phyloP scores from a whole-genome alignment of 2,888 invertebrate genomes.

The Chloroclysta siterata region DNA sequence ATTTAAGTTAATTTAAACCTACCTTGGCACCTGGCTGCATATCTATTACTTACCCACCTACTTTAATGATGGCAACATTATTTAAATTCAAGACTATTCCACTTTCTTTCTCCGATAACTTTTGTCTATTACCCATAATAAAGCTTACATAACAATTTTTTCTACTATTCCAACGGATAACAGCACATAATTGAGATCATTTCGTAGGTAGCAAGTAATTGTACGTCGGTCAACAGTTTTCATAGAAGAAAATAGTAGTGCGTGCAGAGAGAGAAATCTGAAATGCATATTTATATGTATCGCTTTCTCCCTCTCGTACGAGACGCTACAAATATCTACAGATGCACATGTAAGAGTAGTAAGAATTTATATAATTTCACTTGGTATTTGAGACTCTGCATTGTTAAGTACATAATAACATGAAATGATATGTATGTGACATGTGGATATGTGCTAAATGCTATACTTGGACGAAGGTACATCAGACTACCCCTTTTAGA shows the following conservation, averaged over 20 bases:
- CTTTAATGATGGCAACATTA: neutral
- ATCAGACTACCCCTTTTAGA: no score
- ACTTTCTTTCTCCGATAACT: neutral
- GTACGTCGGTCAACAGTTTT: slow-evolving; percentile 47
- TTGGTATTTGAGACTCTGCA: no score
- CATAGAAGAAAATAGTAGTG: slow-evolving; percentile 58
- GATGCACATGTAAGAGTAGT: neutral
- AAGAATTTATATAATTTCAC: neutral
- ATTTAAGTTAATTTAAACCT: no score
- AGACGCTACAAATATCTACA: slow-evolving; percentile 31
- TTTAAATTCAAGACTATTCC: neutral
- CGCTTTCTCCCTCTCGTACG: slow-evolving; percentile 70
- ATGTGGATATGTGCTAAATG: no score
- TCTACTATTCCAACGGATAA: slow-evolving; percentile 21
- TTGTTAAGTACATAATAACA: no score
- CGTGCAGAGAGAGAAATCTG: slow-evolving; percentile 75
- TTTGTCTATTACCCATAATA: neutral
- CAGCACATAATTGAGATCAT: slow-evolving; percentile 31
- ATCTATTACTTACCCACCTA: neutral
- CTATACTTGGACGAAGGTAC: no score
- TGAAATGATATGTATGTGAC: no score
- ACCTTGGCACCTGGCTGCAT: no score
- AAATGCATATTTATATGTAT: slow-evolving; percentile 75
- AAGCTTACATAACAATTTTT: slow-evolving; percentile 15
- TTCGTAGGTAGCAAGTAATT: slow-evolving; percentile 24